phyloP scores from a whole-genome alignment of 2,888 invertebrate species.

The Drosophila cognata region DNA sequence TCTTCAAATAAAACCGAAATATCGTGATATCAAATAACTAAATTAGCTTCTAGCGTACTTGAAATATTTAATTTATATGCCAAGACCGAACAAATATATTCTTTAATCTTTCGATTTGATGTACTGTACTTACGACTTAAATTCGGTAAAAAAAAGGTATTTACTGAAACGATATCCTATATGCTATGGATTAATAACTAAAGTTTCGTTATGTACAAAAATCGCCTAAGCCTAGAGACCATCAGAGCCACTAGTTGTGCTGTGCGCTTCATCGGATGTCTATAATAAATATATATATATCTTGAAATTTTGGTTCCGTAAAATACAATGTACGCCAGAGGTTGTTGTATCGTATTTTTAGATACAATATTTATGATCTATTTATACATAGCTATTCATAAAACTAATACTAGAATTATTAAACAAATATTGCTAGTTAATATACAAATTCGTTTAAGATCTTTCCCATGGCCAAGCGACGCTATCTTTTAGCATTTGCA shows the following conservation, averaged over 20 bases:
- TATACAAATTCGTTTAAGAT: slow-evolving; percentile 81
- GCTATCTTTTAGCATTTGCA: slow-evolving; percentile 34
- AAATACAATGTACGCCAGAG: slow-evolving; percentile 48
- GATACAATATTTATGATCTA: slow-evolving; percentile 44
- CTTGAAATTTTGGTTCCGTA: slow-evolving; percentile 47
- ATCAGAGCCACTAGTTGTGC: slow-evolving; percentile 9
- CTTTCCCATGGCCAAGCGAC: slow-evolving; percentile 64
- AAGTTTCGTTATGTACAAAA: slow-evolving; percentile 45
- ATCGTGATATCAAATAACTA: slow-evolving; percentile 14
- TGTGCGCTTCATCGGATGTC: slow-evolving; percentile 27
- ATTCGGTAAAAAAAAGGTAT: slow-evolving; percentile 1
- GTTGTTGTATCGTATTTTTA: slow-evolving; percentile 13
- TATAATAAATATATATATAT: slow-evolving; percentile 6
- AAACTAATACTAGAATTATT: slow-evolving; percentile 62
- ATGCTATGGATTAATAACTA: slow-evolving; percentile 39
- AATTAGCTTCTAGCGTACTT: slow-evolving; percentile 21
- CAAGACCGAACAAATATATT: slow-evolving; percentile 19
- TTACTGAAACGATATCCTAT: slow-evolving; percentile 24
- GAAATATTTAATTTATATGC: slow-evolving; percentile 14
- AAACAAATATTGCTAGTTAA: slow-evolving; percentile 81
- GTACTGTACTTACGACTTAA: background rate
- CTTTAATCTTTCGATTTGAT: background rate
- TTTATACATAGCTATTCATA: slow-evolving; percentile 46
- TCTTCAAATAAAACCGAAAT: slow-evolving; percentile 28
- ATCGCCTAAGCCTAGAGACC: slow-evolving; percentile 35